Percentiles rank a stretch among this genome's conserved stretches.
Evolutionary conservation across 1,140 invertebrate genomes (phyloP).

Genomic region (Zaprionus kolodkinae): DNA sequence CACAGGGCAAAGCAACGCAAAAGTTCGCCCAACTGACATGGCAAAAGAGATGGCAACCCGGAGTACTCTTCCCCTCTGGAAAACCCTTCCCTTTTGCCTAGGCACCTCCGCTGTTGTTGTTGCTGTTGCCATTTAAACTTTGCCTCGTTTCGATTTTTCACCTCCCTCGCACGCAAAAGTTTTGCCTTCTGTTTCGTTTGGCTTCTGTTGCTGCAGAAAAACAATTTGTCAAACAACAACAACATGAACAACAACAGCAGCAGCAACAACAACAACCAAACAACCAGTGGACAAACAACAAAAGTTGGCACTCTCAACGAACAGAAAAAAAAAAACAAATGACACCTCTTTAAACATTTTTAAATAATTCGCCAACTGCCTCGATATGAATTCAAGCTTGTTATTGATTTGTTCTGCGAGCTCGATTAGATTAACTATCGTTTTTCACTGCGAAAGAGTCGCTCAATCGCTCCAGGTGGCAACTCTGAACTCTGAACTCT

Average conservation of each 20-base stretch:
- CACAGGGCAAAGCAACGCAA: conserved; percentile 42
- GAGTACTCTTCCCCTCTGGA: neutral
- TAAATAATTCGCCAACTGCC: neutral
- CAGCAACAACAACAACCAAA: neutral
- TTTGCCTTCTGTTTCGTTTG: conserved; percentile 51
- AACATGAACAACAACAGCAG: neutral
- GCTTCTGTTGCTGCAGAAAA: conserved; percentile 31
- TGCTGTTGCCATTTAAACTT: conserved; percentile 67
- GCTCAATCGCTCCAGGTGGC: too few relatives aligned
- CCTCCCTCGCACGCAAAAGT: conserved; percentile 51
- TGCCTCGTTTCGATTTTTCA: conserved; percentile 32
- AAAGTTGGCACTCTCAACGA: conserved; percentile 50
- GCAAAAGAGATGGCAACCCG: conserved; percentile 8
- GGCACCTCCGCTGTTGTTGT: conserved; percentile 47
- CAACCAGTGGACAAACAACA: conserved; percentile 28
- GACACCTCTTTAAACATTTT: conserved; percentile 13
- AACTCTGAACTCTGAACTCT: too few relatives aligned
- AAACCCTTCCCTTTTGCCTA: neutral
- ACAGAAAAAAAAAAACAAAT: neutral
- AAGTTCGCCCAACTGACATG: conserved; percentile 60
- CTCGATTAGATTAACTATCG: neutral
- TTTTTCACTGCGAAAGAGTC: neutral
- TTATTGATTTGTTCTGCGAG: neutral
- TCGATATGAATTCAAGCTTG: neutral
- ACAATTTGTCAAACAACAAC: conserved; percentile 70